Conservation (phyloP, 2,113 vertebrate genomes). For the Ginglymostoma cirratum region DNA sequence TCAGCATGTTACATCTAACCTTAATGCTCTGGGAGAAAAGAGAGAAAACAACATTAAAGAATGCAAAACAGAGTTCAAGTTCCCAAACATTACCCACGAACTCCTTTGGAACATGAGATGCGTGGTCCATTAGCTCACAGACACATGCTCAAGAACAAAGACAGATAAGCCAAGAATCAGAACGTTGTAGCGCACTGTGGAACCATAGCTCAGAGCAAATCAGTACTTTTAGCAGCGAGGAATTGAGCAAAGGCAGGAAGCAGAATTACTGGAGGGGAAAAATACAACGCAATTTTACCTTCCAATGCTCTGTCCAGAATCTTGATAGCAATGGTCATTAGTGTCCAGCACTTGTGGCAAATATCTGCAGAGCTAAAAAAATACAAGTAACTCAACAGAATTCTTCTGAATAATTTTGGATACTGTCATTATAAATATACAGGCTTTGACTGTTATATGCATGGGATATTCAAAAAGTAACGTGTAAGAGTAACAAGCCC, state of each 20-base stretch:
- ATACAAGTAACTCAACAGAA: fast-evolving
- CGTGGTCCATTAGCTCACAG: neutral
- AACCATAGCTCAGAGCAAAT: neutral
- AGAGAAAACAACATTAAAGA: neutral
- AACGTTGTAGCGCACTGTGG: neutral
- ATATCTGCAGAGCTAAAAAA: constrained; percentile 80
- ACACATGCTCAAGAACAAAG: neutral
- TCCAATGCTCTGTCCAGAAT: constrained; percentile 76
- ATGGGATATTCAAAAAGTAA: neutral
- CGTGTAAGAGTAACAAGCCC: too few species aligned
- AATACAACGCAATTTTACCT: constrained; percentile 52
- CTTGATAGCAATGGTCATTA: constrained; percentile 88
- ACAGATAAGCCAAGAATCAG: neutral
- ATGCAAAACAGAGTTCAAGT: neutral
- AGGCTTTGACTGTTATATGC: neutral
- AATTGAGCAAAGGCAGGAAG: too few species aligned
- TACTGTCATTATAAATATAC: neutral
- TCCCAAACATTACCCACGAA: neutral
- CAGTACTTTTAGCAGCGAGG: neutral
- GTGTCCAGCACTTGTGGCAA: constrained; percentile 87
- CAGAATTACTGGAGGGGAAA: neutral
- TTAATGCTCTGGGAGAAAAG: neutral
- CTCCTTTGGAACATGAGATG: neutral
- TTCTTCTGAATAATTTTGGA: neutral
- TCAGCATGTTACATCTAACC: neutral